Percentiles rank a stretch among this genome's conserved stretches.
phyloP scores from a whole-genome alignment of 2,113 vertebrate species.

The Echinops telfairi region DNA sequence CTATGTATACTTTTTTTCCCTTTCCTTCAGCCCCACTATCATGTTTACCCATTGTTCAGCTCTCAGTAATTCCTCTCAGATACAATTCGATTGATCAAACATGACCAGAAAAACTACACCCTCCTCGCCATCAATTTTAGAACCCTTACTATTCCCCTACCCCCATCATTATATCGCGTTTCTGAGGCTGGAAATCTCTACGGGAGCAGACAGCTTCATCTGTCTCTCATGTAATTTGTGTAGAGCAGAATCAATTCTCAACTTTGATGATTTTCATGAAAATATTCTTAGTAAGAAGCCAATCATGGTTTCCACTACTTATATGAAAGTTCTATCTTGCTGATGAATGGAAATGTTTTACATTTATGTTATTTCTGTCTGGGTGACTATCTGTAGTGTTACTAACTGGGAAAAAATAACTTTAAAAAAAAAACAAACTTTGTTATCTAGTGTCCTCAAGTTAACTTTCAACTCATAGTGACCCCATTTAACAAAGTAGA shows the following conservation, averaged over 20 bases:
- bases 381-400: not conserved
- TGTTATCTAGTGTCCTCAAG: not conserved
- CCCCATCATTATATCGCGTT: too few relatives aligned
- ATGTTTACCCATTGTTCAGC: too few relatives aligned
- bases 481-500: not conserved
- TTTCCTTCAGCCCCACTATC: too few relatives aligned
- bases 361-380: slow-evolving; percentile 10
- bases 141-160: too few relatives aligned
- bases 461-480: not conserved
- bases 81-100: too few relatives aligned
- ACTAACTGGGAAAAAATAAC: not conserved
- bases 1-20: too few relatives aligned
- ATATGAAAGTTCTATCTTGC: slow-evolving; percentile 19
- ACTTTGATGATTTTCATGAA: slow-evolving; percentile 20
- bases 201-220: too few relatives aligned
- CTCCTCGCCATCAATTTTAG: too few relatives aligned
- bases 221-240: not conserved
- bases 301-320: slow-evolving; percentile 14
- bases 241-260: slow-evolving; percentile 13
- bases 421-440: too few relatives aligned
- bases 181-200: too few relatives aligned
- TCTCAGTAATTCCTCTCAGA: too few relatives aligned
- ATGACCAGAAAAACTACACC: too few relatives aligned
- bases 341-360: slow-evolving; percentile 13
- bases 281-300: slow-evolving; percentile 45